Percentiles rank a stretch among this genome's conserved stretches.
phyloP scores from a whole-genome alignment of 2,113 vertebrate genomes.

The Eidolon helvum region DNA sequence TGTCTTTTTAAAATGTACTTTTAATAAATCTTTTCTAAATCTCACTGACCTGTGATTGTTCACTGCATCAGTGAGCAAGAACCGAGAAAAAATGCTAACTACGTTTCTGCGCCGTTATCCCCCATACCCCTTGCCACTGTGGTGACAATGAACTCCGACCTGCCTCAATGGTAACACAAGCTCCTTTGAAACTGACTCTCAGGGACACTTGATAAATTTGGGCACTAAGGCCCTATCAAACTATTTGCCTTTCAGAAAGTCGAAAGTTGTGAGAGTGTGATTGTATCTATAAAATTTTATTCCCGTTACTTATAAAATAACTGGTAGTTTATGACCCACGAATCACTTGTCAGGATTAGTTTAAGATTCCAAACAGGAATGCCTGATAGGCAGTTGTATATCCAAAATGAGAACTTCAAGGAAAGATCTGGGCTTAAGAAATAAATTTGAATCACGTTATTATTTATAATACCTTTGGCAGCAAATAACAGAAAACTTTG shows the following conservation, averaged over 20 bases:
- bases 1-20: too few relatives aligned
- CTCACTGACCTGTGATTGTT: too few relatives aligned
- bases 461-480: neutral
- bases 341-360: neutral
- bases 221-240: neutral
- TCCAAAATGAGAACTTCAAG: neutral
- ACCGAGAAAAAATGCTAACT: too few relatives aligned
- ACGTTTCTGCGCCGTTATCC: too few relatives aligned
- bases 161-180: too few relatives aligned
- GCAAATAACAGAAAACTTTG: neutral
- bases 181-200: neutral
- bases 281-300: neutral
- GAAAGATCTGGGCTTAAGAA: neutral
- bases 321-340: neutral
- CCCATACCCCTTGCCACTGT: too few relatives aligned
- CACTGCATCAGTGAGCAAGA: too few relatives aligned
- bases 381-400: neutral
- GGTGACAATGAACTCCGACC: too few relatives aligned
- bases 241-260: conserved; percentile 1
- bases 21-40: too few relatives aligned
- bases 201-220: neutral
- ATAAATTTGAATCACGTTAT: neutral
- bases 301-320: conserved; percentile 2
- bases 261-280: neutral
- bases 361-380: neutral